These are phyloP conservation scores for Conus betulinus DNA, from an alignment of 1,140 invertebrate species.

Conservation along the genomic window DNA sequence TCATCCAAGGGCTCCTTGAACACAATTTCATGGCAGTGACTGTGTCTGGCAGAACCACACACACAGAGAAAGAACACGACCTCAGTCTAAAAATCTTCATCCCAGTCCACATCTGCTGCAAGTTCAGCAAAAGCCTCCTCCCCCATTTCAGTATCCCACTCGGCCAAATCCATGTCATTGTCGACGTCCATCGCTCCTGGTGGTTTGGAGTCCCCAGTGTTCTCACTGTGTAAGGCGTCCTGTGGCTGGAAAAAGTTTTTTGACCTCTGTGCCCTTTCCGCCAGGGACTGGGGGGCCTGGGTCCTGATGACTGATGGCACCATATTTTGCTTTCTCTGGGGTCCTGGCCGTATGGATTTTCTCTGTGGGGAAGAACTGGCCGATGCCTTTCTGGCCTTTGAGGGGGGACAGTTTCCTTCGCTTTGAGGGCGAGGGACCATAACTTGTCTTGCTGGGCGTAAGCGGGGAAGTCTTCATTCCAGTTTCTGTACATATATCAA, in stretches of 20 bases:
- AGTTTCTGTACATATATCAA: background rate
- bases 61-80: background rate
- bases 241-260: too few relatives aligned
- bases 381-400: constrained; percentile 17
- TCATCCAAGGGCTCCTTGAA: too few relatives aligned
- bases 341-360: background rate
- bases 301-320: background rate
- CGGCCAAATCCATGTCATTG: background rate
- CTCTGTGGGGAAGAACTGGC: constrained; percentile 2
- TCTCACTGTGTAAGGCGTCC: too few relatives aligned
- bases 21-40: too few relatives aligned
- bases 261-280: too few relatives aligned
- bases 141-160: background rate
- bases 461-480: background rate
- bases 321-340: background rate
- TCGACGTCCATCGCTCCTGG: background rate
- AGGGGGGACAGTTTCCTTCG: background rate
- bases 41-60: too few relatives aligned
- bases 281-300: too few relatives aligned
- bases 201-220: background rate
- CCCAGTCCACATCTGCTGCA: constrained; percentile 29
- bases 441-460: background rate
- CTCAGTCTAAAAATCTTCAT: constrained; percentile 17
- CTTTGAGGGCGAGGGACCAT: background rate
- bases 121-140: constrained; percentile 9